Evolutionary conservation across 2,888 invertebrate genomes (phyloP).

Genomic region (Dyspetes luteomarginatus): DNA sequence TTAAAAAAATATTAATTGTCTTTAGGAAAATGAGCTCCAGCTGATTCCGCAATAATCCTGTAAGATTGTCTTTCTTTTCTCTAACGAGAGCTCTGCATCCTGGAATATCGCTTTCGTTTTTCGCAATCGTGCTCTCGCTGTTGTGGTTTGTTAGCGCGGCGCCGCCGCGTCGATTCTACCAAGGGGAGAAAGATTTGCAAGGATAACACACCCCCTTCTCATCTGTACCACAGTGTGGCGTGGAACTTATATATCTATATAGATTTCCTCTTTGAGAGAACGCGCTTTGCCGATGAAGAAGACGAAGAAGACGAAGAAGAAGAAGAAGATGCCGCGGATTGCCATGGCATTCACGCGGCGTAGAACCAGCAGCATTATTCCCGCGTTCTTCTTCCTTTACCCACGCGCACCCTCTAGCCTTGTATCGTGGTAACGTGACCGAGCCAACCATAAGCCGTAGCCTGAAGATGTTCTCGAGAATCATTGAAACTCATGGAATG

Average conservation of each 20-base stretch:
- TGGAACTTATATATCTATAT: conserved; percentile 8
- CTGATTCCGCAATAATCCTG: conserved; percentile 22
- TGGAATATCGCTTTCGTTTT: conserved; percentile 54
- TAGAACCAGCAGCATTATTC: conserved; percentile 53
- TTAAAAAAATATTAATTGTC: conserved; percentile 1
- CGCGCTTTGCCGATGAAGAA: conserved; percentile 54
- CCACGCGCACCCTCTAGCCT: conserved; percentile 23
- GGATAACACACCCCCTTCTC: conserved; percentile 66
- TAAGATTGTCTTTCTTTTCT: conserved; percentile 10
- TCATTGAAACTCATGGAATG: not conserved
- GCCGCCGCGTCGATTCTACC: too few relatives aligned
- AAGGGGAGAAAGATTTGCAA: conserved; percentile 57
- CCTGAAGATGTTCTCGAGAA: not conserved
- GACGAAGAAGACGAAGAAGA: conserved; percentile 12
- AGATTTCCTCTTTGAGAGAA: conserved; percentile 60
- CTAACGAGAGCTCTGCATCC: not conserved
- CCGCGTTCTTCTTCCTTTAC: conserved; percentile 20
- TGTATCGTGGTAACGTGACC: conserved; percentile 11
- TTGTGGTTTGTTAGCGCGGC: conserved; percentile 53
- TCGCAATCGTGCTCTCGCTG: conserved; percentile 41
- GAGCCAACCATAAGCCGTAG: not conserved
- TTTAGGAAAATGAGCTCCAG: too few relatives aligned
- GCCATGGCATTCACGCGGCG: conserved; percentile 55
- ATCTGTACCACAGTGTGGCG: conserved; percentile 5
- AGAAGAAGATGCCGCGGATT: conserved; percentile 52